Base-by-base conservation (phyloP, 1,140 invertebrate genomes). In the Tribolium castaneum region DNA sequence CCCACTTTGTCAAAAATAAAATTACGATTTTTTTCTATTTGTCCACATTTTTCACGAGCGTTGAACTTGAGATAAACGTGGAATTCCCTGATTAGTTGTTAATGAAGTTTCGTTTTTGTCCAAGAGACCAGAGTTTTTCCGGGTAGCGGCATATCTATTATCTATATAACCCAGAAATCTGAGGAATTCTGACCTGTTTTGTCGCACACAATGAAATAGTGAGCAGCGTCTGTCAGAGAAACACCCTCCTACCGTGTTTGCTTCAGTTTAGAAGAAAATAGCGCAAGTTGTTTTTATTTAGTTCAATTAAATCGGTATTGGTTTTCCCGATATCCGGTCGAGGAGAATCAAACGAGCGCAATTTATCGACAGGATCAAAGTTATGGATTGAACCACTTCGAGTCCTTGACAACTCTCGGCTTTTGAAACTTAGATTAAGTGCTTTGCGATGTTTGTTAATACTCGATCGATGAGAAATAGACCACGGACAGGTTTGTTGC, bases 331-430 rank as follows among this genome's bases (percentile, higher is more conserved):
- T 30, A 62, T 62, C 56, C 56, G 52, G 52, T 54, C 7, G 56
- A 30, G 19, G n/a, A 22, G 56, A 62, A 66, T 35, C 13, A 66
- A 66, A 66, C 59, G 25, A 35, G 59, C 56, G 56, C 59, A 66
- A 66, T 66, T 66, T 74, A 74, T 74, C 52, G 71, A 74, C 49
- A 56, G 71, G 49, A 74, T 52, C 30, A 74, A 74, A 74, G 71
- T 74, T 74, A 74, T 74, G 50, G 71, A 74, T 74, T 52, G 49
- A 74, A 74, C 71, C 71, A 74, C 71, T 74, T 74, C 50, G 52
- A 72, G 71, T 74, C 71, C 71, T 74, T 74, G 71, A 74, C 71
- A 74, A 74, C 19, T 74, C 52, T 74, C 59, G 30, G 59, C 30
- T 66, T 66, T 66, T 66, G 59, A 66, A 66, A 66, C 59, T 66